A percentile compares a stretch with the other conserved stretches of the same genome.
phyloP scores from a whole-genome alignment of 2,113 vertebrate species.

The Pomatostomus ruficeps region DNA sequence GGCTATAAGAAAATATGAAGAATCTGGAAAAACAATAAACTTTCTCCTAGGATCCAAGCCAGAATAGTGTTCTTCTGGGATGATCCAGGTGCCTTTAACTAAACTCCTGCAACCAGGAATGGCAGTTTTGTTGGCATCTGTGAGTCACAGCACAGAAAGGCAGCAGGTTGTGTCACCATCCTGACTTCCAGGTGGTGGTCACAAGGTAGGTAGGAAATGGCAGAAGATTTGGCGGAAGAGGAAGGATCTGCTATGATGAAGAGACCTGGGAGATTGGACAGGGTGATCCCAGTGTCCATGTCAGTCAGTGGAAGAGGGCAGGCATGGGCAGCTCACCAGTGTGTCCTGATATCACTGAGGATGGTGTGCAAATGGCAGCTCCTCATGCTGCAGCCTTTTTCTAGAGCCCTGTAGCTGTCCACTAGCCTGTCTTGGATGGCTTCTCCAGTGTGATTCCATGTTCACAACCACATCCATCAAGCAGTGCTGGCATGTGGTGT shows the following conservation, averaged over 20 bases:
- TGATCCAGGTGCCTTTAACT: background rate
- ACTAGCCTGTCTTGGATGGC: background rate
- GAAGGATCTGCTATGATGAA: background rate
- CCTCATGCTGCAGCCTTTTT: background rate
- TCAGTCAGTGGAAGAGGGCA: background rate
- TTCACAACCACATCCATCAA: background rate
- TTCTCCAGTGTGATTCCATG: background rate
- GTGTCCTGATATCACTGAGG: fast-evolving
- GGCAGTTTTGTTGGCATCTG: background rate
- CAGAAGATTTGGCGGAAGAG: background rate
- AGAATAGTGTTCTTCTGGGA: background rate
- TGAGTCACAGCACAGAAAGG: background rate
- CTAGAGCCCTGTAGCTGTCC: background rate
- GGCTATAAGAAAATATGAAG: background rate
- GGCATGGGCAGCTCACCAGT: fast-evolving
- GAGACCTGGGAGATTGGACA: background rate
- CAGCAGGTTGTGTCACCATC: background rate
- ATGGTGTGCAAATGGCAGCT: fast-evolving
- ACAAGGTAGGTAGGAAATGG: fast-evolving
- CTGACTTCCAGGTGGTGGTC: background rate
- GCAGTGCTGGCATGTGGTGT: background rate
- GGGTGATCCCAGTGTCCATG: background rate
- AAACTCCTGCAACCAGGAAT: background rate
- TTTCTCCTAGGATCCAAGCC: background rate
- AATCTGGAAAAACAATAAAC: background rate